Conservation (phyloP, 2,797 vertebrate genomes). For the Aphelocoma californica region DNA sequence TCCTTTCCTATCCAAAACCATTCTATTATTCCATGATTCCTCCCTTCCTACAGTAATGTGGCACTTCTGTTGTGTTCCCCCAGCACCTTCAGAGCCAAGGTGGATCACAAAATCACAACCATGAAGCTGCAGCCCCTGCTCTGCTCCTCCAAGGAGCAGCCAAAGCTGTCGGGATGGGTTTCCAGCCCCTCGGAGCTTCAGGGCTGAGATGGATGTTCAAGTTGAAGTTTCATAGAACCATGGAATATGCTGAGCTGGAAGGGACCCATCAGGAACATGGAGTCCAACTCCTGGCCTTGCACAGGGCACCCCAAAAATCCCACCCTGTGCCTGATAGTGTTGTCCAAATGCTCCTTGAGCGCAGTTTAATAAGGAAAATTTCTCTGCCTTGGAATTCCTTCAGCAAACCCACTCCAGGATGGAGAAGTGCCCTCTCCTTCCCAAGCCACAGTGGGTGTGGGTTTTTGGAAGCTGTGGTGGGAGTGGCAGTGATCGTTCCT, state of each 20-base stretch:
- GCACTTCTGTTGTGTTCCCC: rapidly evolving
- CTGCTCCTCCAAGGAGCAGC: rapidly evolving
- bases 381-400: not conserved
- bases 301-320: not conserved
- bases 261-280: not conserved
- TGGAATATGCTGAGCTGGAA: not conserved
- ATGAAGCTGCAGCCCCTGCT: rapidly evolving
- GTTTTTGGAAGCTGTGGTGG: not conserved
- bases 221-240: rapidly evolving
- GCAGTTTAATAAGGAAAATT: not conserved
- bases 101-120: rapidly evolving
- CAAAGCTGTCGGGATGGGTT: rapidly evolving
- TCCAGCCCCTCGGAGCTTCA: not conserved
- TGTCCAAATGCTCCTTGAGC: not conserved
- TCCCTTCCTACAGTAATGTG: rapidly evolving
- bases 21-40: rapidly evolving
- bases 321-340: not conserved
- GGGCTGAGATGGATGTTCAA: rapidly evolving
- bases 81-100: not conserved
- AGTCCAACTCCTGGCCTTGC: not conserved
- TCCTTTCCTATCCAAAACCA: not conserved
- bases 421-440: not conserved
- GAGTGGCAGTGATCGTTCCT: not conserved
- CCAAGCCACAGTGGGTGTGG: rapidly evolving
- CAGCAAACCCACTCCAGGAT: not conserved